These are phyloP conservation scores for Hartigia nigra DNA, from an alignment of 2,888 invertebrate species.

Conservation along the genomic window DNA sequence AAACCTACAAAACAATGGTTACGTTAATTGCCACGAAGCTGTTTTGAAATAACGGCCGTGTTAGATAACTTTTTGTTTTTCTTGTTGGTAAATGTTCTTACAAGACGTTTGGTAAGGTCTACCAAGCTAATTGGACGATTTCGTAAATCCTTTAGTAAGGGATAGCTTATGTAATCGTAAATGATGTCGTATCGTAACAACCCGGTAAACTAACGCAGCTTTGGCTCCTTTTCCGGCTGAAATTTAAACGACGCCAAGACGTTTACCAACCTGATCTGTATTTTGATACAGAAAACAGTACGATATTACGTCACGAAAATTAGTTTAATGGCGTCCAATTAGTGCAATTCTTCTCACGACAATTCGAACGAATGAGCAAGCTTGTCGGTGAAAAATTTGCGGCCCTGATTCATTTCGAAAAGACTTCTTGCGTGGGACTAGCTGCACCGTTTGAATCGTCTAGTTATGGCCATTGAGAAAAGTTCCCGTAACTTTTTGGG, in stretches of 20 bases:
- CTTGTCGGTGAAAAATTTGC: not conserved
- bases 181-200: not conserved
- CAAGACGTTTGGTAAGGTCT: not conserved
- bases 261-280: not conserved
- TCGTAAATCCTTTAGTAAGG: not conserved
- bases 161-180: not conserved
- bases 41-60: not conserved
- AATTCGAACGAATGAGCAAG: not conserved
- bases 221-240: not conserved
- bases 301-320: not conserved
- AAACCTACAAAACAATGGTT: not conserved
- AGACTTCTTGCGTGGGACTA: not conserved
- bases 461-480: not conserved
- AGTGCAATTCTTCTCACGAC: not conserved
- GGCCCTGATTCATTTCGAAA: not conserved
- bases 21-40: not conserved
- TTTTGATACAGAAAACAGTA: not conserved
- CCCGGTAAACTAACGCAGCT: not conserved
- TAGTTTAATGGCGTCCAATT: not conserved
- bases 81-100: not conserved
- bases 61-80: not conserved
- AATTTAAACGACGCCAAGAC: not conserved
- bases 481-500: not conserved
- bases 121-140: not conserved
- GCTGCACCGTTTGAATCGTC: not conserved